phyloP scores from a whole-genome alignment of 2,113 vertebrate genomes.

The Neolamprologus devosi region DNA sequence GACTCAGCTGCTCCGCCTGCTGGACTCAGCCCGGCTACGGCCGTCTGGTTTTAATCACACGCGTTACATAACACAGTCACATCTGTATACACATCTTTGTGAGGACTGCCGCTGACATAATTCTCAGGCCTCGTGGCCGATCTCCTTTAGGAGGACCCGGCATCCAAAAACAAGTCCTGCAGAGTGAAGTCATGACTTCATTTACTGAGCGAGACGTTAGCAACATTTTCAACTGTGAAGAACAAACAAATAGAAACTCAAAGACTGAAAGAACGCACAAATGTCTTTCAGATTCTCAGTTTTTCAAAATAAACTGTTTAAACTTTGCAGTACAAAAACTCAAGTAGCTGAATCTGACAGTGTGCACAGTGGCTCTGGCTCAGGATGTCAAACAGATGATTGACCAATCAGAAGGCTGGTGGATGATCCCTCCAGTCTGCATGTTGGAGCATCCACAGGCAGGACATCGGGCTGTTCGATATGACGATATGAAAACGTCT shows the following conservation, averaged over 20 bases:
- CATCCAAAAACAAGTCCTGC: not conserved
- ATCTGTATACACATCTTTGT: not conserved
- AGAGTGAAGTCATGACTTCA: accelerated
- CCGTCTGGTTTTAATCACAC: conserved; percentile 1
- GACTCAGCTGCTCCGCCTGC: conserved; percentile 6
- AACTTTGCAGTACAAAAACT: not conserved
- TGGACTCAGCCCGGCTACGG: not conserved
- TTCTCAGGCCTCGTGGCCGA: not conserved
- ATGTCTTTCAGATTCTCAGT: accelerated
- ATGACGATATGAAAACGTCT: not conserved
- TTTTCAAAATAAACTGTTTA: not conserved
- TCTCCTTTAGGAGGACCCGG: accelerated
- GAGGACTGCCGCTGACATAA: not conserved
- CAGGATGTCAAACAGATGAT: not conserved
- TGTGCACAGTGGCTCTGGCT: not conserved
- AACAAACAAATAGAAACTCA: not conserved
- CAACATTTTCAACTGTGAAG: not conserved
- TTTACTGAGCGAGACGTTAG: accelerated
- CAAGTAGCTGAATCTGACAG: accelerated
- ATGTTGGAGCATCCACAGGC: accelerated
- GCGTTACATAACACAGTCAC: not conserved
- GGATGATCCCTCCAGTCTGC: not conserved
- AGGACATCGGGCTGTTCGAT: not conserved
- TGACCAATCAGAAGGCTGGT: not conserved
- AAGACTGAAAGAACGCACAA: not conserved